phyloP scores from a whole-genome alignment of 1,140 invertebrate species.

The Drosophila truncata region DNA sequence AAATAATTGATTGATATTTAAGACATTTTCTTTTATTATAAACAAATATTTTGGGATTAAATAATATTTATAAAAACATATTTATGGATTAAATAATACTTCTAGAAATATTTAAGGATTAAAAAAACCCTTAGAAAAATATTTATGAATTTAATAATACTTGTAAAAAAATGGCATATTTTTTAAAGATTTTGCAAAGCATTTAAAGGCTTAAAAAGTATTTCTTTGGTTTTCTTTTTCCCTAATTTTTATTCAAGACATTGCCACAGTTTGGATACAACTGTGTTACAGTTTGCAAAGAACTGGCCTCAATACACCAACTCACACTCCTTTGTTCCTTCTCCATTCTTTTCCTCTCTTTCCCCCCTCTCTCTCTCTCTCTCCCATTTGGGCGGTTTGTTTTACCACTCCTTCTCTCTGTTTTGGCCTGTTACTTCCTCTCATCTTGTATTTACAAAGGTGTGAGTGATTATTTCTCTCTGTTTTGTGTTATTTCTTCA shows the following conservation, averaged over 20 bases:
- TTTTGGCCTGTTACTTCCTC: slow-evolving; percentile 8
- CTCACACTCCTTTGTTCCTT: slow-evolving; percentile 4
- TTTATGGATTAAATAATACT: not conserved
- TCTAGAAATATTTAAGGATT: not conserved
- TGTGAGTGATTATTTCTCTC: not conserved
- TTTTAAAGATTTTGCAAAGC: not conserved
- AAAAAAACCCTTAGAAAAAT: not conserved
- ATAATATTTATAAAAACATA: not conserved
- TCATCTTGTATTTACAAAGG: not conserved
- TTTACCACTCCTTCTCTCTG: slow-evolving; percentile 5
- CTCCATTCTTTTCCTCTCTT: no score
- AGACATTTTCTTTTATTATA: not conserved
- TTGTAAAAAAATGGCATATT: not conserved
- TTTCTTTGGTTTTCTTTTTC: not conserved
- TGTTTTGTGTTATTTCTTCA: not conserved
- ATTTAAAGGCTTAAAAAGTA: not conserved
- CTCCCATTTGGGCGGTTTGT: not conserved
- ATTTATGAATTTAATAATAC: not conserved
- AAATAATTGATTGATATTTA: slow-evolving; percentile 12
- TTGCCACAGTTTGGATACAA: not conserved
- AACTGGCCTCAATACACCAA: slow-evolving; percentile 15
- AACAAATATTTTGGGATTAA: not conserved
- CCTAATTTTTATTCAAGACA: not conserved
- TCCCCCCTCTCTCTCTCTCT: not conserved
- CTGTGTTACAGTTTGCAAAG: slow-evolving; percentile 3